A percentile compares a stretch with the other conserved stretches of the same genome.
Conservation (phyloP, 2,113 vertebrate species). For the Leuciscus idus region DNA sequence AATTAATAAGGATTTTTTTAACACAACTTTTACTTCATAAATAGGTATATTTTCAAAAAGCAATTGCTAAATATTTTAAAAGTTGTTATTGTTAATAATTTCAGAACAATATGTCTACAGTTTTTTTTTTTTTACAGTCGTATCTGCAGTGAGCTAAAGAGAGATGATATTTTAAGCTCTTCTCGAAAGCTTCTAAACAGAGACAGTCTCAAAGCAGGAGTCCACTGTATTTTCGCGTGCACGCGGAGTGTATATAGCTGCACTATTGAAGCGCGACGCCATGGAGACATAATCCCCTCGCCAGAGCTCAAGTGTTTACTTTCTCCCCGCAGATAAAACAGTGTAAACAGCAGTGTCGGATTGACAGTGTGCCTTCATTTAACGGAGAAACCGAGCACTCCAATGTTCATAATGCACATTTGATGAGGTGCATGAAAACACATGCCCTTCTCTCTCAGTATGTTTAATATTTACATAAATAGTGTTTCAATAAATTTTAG, state of each 20-base stretch:
- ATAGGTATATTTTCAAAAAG: background rate
- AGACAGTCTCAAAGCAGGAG: constrained; percentile 68
- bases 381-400: constrained; percentile 63
- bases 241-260: constrained; percentile 70
- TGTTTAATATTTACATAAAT: constrained; percentile 55
- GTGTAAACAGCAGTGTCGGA: constrained; percentile 74
- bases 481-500: background rate
- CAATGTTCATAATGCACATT: constrained; percentile 48
- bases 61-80: background rate
- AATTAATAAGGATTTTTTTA: background rate
- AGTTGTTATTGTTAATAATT: background rate
- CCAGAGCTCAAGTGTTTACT: constrained; percentile 78
- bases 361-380: constrained; percentile 65
- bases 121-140: background rate
- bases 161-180: background rate
- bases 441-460: constrained; percentile 32
- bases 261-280: constrained; percentile 74
- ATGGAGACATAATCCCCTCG: constrained; percentile 78
- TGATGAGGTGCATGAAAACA: constrained; percentile 53
- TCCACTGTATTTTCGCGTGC: constrained; percentile 69
- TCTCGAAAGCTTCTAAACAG: constrained; percentile 19
- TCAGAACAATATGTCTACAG: background rate
- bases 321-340: constrained; percentile 76
- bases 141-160: background rate
- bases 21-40: background rate